Base-by-base conservation (phyloP, 35 echinoderm and acorn worm species). In the Diadema setosum region DNA sequence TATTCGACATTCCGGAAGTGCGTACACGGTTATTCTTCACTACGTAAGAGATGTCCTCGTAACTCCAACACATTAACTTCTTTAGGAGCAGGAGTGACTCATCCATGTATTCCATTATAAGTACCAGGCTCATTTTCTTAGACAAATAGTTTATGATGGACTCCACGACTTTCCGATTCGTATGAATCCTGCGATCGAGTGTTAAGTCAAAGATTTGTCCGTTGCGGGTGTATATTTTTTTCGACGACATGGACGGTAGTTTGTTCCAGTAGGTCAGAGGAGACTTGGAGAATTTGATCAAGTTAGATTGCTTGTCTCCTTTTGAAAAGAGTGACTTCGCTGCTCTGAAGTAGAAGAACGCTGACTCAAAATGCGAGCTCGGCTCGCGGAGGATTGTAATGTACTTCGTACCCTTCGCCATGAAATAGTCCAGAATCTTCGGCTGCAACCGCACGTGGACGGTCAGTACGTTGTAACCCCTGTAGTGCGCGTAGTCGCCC, bases 101-200 rank as follows among this genome's bases (percentile, higher is more conserved):
- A n/a, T 93, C 91, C 30, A 88, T 89, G 84, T 93, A 88, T 45
- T 93, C 91, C 39, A 73, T 88, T 18, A 93, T 70, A 25, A 93
- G 24, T 0, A 93, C 91, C 9, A 93, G 64, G 33, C 44, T 61
- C 25, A 93, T 44, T 83, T 93, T 80, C 26, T 73, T 70, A 11
- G 23, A 37, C 23, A 93, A 24, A 17, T n/a, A 24, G 0, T 20
- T 31, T 20, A 88, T 52, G 49, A 46, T 67, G 17, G 80, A 17
- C 44, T 56, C 20, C 40, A 93, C 88, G 2, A 93, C 5, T 12
- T 48, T 41, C 39, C 82, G 69, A 86, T 93, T 75, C 29, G 61
- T 63, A 21, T 88, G 60, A 32, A 65, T 55, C 15, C 43, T 39
- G 4, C 33, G 39, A 27, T 44, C 44, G 23, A 93, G 37, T 1